Conservation (phyloP, 2,888 invertebrate species). For the Malthinus seriepunctatus region DNA sequence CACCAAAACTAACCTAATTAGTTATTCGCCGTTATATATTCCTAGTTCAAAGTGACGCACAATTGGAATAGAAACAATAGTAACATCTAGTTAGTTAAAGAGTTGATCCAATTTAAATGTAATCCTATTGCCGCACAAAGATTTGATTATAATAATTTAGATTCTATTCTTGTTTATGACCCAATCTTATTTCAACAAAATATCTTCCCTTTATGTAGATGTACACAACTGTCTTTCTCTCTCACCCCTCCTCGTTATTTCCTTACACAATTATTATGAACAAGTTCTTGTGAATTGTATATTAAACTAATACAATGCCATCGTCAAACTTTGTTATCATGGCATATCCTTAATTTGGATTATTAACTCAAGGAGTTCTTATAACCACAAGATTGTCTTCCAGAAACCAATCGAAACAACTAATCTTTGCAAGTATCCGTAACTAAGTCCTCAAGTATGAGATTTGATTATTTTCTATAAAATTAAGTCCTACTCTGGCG, state of each 20-base stretch:
- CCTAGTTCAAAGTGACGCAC: conserved; percentile 32
- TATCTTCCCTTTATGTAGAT: conserved; percentile 31
- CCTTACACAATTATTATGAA: conserved; percentile 28
- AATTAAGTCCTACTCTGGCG: too few relatives aligned
- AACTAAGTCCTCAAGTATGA: too few relatives aligned
- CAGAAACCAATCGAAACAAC: too few relatives aligned
- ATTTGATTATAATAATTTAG: conserved; percentile 53
- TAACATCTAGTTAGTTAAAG: conserved; percentile 50
- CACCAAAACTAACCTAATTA: conserved; percentile 37
- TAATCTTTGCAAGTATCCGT: too few relatives aligned
- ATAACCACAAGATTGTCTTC: too few relatives aligned
- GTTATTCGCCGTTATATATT: conserved; percentile 31
- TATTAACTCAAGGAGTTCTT: not conserved
- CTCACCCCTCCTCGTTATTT: conserved; percentile 32
- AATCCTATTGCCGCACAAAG: conserved; percentile 50
- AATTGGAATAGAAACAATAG: conserved; percentile 39
- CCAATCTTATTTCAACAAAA: conserved; percentile 16
- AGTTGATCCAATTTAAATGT: conserved; percentile 50
- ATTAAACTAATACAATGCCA: conserved; percentile 18
- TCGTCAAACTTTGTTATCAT: conserved; percentile 6
- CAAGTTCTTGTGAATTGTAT: conserved; percentile 22
- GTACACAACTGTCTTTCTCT: not conserved
- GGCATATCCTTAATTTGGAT: not conserved
- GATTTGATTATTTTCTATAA: too few relatives aligned
- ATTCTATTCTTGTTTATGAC: conserved; percentile 39